phyloP scores from a whole-genome alignment of 64 coral and sea anemone species.

The Anthopleura sola region DNA sequence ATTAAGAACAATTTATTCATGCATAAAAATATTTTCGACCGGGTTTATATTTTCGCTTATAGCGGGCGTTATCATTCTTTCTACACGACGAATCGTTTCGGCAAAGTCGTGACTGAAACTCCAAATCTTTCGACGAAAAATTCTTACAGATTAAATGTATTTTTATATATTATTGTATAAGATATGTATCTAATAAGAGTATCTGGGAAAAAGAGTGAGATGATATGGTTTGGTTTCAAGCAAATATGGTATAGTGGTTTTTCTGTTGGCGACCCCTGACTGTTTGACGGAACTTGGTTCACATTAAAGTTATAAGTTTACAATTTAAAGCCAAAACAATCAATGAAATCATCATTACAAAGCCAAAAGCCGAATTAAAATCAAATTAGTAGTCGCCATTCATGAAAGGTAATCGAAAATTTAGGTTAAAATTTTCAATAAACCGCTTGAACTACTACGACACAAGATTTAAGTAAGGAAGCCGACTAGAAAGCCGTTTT shows the following conservation, averaged over 20 bases:
- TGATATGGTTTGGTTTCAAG: not conserved
- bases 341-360: constrained; percentile 1
- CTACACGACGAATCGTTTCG: too few species aligned
- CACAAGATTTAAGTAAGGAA: not conserved
- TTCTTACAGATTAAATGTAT: not conserved
- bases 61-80: too few species aligned
- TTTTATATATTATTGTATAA: not conserved
- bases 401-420: not conserved
- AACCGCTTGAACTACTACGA: not conserved
- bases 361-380: not conserved
- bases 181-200: too few species aligned
- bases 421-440: not conserved
- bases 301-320: not conserved
- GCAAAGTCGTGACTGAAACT: too few species aligned
- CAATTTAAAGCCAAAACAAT: not conserved
- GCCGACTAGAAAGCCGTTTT: not conserved
- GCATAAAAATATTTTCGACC: constrained; percentile 55
- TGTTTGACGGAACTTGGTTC: not conserved
- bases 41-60: not conserved
- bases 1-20: constrained; percentile 69
- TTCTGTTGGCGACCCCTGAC: not conserved
- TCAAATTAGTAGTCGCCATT: not conserved
- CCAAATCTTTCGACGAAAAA: not conserved
- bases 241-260: not conserved
- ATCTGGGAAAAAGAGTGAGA: not conserved